phyloP scores from a whole-genome alignment of 2,888 invertebrate genomes.

The Pegoplata infirma region DNA sequence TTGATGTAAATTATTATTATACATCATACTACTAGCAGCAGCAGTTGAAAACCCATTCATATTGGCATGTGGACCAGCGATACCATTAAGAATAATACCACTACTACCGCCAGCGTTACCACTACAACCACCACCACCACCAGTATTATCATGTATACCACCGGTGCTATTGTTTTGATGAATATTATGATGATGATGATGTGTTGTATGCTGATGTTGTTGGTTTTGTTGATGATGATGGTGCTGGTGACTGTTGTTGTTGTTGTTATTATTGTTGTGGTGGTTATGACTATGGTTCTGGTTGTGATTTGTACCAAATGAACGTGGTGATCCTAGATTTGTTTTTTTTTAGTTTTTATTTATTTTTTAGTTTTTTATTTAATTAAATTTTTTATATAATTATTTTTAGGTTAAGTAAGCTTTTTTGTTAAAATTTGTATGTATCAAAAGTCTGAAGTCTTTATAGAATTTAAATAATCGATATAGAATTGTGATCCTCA shows the following conservation, averaged over 20 bases:
- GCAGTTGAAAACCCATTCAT: slow-evolving; percentile 53
- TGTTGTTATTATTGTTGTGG: slow-evolving; percentile 42
- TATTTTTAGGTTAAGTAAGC: too few relatives aligned
- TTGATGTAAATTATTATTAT: slow-evolving; percentile 71
- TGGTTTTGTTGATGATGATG: slow-evolving; percentile 73
- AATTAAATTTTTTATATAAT: neutral
- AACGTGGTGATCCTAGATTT: slow-evolving; percentile 76
- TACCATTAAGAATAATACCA: slow-evolving; percentile 15
- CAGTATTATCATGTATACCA: slow-evolving; percentile 28
- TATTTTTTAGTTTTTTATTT: slow-evolving; percentile 3
- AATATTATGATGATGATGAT: slow-evolving; percentile 64
- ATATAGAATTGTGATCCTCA: too few relatives aligned
- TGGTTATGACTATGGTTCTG: slow-evolving; percentile 65
- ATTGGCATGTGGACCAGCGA: slow-evolving; percentile 28
- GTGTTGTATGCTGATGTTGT: slow-evolving; percentile 68
- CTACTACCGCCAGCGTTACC: slow-evolving; percentile 3
- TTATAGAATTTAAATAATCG: too few relatives aligned
- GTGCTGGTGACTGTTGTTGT: slow-evolving; percentile 63
- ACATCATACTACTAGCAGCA: slow-evolving; percentile 69
- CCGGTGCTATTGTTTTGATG: slow-evolving; percentile 35
- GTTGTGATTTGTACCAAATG: slow-evolving; percentile 70
- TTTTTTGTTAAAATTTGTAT: too few relatives aligned
- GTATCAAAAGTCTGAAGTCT: too few relatives aligned
- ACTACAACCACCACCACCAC: slow-evolving; percentile 4
- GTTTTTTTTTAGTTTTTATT: slow-evolving; percentile 56